A percentile compares a stretch with the other conserved stretches of the same genome.
Conservation (phyloP, 1,140 invertebrate genomes). For the Drosophila malerkotliana region DNA sequence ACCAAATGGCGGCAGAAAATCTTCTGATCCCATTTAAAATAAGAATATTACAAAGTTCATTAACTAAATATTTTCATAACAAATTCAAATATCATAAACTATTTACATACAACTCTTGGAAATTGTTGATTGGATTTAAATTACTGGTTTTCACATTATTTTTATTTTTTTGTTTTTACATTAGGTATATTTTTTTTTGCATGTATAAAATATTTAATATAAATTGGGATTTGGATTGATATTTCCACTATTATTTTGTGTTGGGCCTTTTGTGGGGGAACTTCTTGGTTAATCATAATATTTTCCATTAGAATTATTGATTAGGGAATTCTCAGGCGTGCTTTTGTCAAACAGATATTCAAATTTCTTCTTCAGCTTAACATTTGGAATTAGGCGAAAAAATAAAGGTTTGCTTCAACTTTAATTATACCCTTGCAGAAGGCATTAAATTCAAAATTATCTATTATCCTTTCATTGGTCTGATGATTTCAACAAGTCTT, state of each 20-base stretch:
- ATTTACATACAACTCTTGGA: conserved; percentile 70
- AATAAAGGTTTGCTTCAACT: conserved; percentile 41
- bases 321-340: conserved; percentile 66
- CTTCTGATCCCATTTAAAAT: conserved; percentile 11
- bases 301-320: conserved; percentile 54
- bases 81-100: conserved; percentile 65
- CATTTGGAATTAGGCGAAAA: conserved; percentile 41
- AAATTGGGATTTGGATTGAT: conserved; percentile 66
- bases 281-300: conserved; percentile 50
- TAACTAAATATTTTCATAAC: conserved; percentile 38
- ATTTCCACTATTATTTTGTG: conserved; percentile 62
- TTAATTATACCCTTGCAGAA: background rate
- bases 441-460: background rate
- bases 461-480: conserved; percentile 1
- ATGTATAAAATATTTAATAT: conserved; percentile 76
- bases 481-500: conserved; percentile 1
- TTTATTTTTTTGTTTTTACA: conserved; percentile 51
- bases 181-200: conserved; percentile 58
- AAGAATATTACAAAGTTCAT: conserved; percentile 22
- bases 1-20: conserved; percentile 33
- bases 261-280: conserved; percentile 34
- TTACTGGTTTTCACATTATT: conserved; percentile 18
- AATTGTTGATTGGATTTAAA: conserved; percentile 40
- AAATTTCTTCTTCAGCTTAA: conserved; percentile 14
- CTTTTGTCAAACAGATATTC: conserved; percentile 46